Conservation (phyloP, 1,140 invertebrate species). For the Parasteatoda tepidariorum region DNA sequence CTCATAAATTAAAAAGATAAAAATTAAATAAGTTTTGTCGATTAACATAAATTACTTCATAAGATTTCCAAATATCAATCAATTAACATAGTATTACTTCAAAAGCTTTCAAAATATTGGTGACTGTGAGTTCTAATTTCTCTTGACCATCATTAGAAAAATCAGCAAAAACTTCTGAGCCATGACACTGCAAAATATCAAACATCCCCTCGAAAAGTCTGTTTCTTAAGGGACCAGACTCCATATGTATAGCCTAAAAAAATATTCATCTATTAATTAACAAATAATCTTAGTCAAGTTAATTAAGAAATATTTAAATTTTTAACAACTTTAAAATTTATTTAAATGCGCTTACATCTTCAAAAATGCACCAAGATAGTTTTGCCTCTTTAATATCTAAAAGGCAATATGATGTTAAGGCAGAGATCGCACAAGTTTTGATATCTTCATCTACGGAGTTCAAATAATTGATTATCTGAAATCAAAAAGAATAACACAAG, state of each 20-base stretch:
- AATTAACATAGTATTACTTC: no score
- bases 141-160: neutral
- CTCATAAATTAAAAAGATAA: no score
- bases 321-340: no score
- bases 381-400: constrained; percentile 27
- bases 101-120: neutral
- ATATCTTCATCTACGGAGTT: constrained; percentile 14
- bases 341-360: constrained; percentile 3
- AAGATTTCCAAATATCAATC: no score
- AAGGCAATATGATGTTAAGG: constrained; percentile 22
- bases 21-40: no score
- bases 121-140: no score
- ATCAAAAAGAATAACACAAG: neutral
- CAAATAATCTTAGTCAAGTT: no score
- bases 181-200: constrained; percentile 35
- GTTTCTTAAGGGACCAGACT: constrained; percentile 5
- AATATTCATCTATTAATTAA: no score
- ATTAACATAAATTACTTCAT: no score
- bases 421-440: constrained; percentile 8
- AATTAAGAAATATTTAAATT: no score
- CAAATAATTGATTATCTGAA: constrained; percentile 24
- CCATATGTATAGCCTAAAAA: constrained; percentile 6
- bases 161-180: constrained; percentile 18
- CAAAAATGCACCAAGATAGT: constrained; percentile 8
- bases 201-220: constrained; percentile 8